Percentiles rank a stretch among this genome's conserved stretches.
These are phyloP conservation scores for Spondyliosoma cantharus DNA, from an alignment of 2,797 vertebrate species.

Conservation along the genomic window DNA sequence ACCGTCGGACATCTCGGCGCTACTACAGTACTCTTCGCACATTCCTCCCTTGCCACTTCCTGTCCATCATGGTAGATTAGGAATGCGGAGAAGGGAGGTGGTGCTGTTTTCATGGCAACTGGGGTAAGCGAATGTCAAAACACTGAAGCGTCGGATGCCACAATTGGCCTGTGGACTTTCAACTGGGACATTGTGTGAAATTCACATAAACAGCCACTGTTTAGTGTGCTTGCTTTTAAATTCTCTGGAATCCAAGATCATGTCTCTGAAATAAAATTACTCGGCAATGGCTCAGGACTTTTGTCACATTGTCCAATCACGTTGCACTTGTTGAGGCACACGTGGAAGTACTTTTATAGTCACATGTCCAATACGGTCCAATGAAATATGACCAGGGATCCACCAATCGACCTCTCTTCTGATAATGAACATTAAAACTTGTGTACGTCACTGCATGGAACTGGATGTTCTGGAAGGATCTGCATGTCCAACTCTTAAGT, in stretches of 20 bases:
- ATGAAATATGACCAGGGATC: not conserved
- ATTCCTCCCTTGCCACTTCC: conserved; percentile 67
- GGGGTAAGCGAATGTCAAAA: conserved; percentile 63
- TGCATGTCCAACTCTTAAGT: not conserved
- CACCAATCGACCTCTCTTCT: too few relatives aligned
- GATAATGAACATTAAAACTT: not conserved
- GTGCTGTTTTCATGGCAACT: conserved; percentile 59
- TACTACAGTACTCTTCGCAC: conserved; percentile 51
- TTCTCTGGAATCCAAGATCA: not conserved
- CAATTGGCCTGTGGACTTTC: conserved; percentile 39
- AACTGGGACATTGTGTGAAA: conserved; percentile 30
- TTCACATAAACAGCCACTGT: conserved; percentile 27
- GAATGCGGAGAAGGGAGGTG: conserved; percentile 50
- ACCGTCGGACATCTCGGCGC: conserved; percentile 52
- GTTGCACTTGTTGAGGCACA: not conserved
- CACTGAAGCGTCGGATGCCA: conserved; percentile 30
- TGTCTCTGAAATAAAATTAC: conserved; percentile 1
- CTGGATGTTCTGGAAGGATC: not conserved
- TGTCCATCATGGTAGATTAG: conserved; percentile 67
- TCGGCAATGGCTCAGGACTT: conserved; percentile 10
- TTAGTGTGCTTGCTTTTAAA: conserved; percentile 24
- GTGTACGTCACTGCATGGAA: not conserved
- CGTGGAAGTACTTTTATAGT: not conserved
- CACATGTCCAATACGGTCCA: not conserved
- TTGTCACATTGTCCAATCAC: not conserved